Evolutionary conservation across 2,888 invertebrate species (phyloP).

Genomic region (Brachyopa scutellaris): DNA sequence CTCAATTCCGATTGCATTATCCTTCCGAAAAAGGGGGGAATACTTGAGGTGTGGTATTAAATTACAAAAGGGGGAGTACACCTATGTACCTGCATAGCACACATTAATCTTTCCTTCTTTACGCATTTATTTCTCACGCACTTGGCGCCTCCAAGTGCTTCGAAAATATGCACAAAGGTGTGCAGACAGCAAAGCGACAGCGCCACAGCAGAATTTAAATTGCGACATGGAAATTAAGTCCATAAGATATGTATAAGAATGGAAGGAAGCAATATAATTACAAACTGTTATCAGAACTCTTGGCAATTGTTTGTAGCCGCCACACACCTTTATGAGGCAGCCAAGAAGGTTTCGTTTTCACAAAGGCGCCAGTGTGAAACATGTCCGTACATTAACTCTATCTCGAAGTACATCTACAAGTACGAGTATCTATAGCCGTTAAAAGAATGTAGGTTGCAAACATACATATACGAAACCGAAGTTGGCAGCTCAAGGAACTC

Average conservation of each 20-base stretch:
- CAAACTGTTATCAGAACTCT: slow-evolving; percentile 27
- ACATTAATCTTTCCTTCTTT: slow-evolving; percentile 14
- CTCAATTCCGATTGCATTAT: slow-evolving; percentile 45
- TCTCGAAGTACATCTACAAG: too few relatives aligned
- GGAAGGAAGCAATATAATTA: slow-evolving; percentile 67
- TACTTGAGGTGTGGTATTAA: slow-evolving; percentile 44
- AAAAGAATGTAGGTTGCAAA: slow-evolving; percentile 26
- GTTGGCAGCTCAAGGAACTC: slow-evolving; percentile 12
- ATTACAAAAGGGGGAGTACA: slow-evolving; percentile 52
- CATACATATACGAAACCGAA: not conserved
- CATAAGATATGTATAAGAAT: not conserved
- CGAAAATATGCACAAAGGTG: slow-evolving; percentile 29
- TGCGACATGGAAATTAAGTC: slow-evolving; percentile 6
- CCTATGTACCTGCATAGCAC: not conserved
- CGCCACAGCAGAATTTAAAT: too few relatives aligned
- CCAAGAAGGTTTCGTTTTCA: slow-evolving; percentile 30
- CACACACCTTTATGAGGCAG: slow-evolving; percentile 33
- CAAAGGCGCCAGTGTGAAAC: slow-evolving; percentile 38
- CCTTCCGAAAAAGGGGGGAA: slow-evolving; percentile 2
- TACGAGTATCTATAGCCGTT: too few relatives aligned
- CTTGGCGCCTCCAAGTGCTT: slow-evolving; percentile 55
- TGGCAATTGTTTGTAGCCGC: slow-evolving; percentile 62
- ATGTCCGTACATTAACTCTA: too few relatives aligned
- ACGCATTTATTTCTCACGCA: slow-evolving; percentile 70
- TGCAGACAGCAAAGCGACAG: not conserved